phyloP scores from a whole-genome alignment of 2,797 vertebrate genomes.

The Lindbergichthys nudifrons region DNA sequence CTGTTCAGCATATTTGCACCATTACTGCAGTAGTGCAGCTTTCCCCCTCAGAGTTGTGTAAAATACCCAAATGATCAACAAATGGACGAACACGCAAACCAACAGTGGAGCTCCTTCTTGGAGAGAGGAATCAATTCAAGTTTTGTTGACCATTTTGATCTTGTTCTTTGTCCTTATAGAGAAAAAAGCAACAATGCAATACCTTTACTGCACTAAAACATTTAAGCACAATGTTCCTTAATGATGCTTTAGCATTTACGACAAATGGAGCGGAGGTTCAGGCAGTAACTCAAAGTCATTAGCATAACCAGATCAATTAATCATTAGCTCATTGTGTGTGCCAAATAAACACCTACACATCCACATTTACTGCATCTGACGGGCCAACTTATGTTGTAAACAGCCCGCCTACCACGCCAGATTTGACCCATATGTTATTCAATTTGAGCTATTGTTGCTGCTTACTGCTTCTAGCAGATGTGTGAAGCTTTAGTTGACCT shows the following conservation, averaged over 20 bases:
- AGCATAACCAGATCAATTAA: conserved; percentile 22
- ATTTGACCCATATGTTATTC: conserved; percentile 3
- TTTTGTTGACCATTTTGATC: background rate
- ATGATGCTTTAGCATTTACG: conserved; percentile 12
- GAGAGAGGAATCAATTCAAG: conserved; percentile 8
- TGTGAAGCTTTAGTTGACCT: conserved; percentile 9
- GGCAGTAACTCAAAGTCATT: conserved; percentile 15
- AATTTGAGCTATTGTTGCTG: background rate
- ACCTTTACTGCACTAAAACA: background rate
- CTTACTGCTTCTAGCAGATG: background rate
- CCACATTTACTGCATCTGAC: conserved; percentile 2
- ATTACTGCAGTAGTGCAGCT: background rate
- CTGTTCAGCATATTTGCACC: no score
- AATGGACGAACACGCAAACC: background rate
- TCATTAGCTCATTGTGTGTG: conserved; percentile 18
- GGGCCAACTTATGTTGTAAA: conserved; percentile 5
- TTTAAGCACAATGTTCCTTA: background rate
- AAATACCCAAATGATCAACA: background rate
- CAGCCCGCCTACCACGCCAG: conserved; percentile 3
- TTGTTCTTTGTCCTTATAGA: conserved; percentile 3
- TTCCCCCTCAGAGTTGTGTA: background rate
- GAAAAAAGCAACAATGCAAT: background rate
- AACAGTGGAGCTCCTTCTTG: background rate
- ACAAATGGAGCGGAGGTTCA: conserved; percentile 18
- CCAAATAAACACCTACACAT: conserved; percentile 11